Percentiles rank a stretch among this genome's conserved stretches.
These are phyloP conservation scores for Pomatostomus ruficeps DNA, from an alignment of 2,113 vertebrate species.

Conservation along the genomic window DNA sequence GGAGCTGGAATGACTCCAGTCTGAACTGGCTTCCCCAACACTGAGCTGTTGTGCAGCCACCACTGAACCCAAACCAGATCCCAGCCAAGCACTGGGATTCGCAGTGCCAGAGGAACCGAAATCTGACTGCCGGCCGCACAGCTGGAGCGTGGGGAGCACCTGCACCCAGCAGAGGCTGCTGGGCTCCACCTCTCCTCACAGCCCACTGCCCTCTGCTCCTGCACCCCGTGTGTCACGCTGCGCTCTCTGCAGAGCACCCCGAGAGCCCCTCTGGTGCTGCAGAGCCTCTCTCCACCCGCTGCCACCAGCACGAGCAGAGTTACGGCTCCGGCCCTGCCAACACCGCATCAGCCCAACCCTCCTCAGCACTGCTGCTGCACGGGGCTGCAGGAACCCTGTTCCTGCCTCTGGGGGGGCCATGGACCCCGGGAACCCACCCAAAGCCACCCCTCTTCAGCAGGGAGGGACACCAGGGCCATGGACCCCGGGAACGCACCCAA, in stretches of 20 bases:
- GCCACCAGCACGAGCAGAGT: not conserved
- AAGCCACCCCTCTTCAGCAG: no score
- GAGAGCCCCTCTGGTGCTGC: not conserved
- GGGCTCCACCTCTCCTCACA: not conserved
- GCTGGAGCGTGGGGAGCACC: not conserved
- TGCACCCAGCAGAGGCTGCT: not conserved
- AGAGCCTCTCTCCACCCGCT: not conserved
- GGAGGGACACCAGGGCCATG: no score
- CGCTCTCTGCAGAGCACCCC: not conserved
- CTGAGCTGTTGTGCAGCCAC: not conserved
- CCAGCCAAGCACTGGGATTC: rapidly evolving
- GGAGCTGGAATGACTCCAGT: not conserved
- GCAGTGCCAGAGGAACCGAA: not conserved
- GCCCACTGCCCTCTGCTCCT: not conserved
- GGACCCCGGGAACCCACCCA: not conserved
- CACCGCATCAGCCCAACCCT: not conserved
- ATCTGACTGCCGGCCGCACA: not conserved
- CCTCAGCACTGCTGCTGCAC: not conserved
- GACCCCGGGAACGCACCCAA: no score
- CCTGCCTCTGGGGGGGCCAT: no score
- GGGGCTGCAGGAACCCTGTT: no score
- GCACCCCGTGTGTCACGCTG: not conserved
- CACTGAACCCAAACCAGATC: not conserved
- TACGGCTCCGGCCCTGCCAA: not conserved
- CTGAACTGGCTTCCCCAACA: not conserved